Evolutionary conservation across 2,113 vertebrate genomes (phyloP).

Genomic region (Macrotis lagotis): DNA sequence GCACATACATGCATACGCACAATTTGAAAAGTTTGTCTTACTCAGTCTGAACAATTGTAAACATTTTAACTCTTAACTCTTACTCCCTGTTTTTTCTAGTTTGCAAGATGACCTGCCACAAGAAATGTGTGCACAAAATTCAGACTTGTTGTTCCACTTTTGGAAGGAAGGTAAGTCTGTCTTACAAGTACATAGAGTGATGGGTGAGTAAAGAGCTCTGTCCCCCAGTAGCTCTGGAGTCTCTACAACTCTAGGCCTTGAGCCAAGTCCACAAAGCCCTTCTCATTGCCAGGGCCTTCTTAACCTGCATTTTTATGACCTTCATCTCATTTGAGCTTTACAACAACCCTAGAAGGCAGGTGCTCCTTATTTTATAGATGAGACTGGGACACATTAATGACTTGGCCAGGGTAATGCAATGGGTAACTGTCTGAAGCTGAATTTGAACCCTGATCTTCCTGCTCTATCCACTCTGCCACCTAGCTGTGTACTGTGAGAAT

Average conservation of each 20-base stretch:
- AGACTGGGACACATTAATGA: background rate
- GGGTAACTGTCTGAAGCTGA: background rate
- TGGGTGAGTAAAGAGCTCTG: background rate
- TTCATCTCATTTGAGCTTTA: background rate
- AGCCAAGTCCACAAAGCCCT: background rate
- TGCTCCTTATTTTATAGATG: background rate
- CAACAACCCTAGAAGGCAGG: background rate
- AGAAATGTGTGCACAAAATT: constrained; percentile 95
- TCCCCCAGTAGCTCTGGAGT: background rate
- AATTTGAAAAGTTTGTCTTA: background rate
- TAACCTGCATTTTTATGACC: background rate
- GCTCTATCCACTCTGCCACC: background rate
- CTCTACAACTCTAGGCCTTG: background rate
- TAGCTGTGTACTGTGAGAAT: background rate
- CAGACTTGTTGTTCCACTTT: constrained; percentile 87
- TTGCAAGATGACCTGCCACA: constrained; percentile 98
- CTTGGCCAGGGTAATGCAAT: background rate
- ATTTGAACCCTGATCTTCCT: background rate
- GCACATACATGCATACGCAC: too few relatives aligned
- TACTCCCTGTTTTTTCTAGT: constrained; percentile 77
- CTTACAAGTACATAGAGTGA: too few relatives aligned
- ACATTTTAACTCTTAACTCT: constrained; percentile 1
- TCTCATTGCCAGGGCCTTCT: background rate
- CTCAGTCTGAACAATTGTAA: constrained; percentile 34
- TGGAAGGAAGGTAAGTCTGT: constrained; percentile 90